Conservation (phyloP, 2,113 vertebrate genomes). For the Phyllostomus hastatus region DNA sequence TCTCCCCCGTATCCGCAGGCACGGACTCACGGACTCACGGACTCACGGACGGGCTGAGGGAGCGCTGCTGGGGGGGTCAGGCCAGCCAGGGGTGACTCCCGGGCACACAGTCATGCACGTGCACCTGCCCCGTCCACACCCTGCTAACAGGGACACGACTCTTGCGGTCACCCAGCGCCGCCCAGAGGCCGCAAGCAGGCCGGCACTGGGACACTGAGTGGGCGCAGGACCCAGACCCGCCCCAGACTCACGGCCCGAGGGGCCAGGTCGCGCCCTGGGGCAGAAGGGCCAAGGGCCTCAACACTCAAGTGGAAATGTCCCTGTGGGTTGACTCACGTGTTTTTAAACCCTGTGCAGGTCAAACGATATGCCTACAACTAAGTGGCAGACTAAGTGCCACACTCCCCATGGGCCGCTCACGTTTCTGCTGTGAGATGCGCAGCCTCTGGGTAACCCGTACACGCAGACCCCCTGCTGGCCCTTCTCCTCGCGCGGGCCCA, state of each 20-base stretch:
- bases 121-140: neutral
- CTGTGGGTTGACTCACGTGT: neutral
- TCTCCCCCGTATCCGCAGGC: neutral
- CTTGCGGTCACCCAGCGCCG: fast-evolving
- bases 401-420: neutral
- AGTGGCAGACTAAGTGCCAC: too few species aligned
- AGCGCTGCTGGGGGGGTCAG: neutral
- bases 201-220: neutral
- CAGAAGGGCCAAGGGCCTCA: neutral
- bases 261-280: neutral
- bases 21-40: too few species aligned
- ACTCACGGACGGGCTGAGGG: neutral
- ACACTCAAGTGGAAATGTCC: neutral
- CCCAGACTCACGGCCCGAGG: fast-evolving
- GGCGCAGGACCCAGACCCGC: neutral
- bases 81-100: neutral
- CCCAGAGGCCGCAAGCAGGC: neutral
- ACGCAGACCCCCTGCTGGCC: neutral
- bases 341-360: neutral
- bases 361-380: neutral
- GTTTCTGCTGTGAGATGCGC: neutral
- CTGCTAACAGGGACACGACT: neutral
- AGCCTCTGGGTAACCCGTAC: neutral
- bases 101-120: neutral
- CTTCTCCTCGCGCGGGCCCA: neutral